These are phyloP conservation scores for Polydrusus pterygomalis DNA, from an alignment of 2,888 invertebrate species.

Conservation along the genomic window DNA sequence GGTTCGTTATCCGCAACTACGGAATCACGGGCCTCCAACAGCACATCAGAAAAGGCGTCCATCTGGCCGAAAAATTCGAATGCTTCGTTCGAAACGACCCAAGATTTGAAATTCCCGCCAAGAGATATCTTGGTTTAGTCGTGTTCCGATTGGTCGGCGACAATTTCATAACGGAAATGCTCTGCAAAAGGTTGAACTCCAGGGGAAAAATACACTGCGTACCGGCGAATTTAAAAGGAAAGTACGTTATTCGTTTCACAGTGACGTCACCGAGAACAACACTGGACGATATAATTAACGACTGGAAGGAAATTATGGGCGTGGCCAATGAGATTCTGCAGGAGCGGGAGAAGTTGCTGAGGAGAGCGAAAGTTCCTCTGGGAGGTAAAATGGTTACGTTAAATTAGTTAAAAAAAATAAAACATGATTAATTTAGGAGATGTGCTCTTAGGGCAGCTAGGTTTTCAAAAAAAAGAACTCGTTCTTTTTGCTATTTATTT, in stretches of 20 bases:
- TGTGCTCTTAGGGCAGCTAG: too few relatives aligned
- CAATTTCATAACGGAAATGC: constrained; percentile 89
- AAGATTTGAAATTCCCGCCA: constrained; percentile 93
- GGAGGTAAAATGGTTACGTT: constrained; percentile 83
- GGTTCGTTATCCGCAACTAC: constrained; percentile 97
- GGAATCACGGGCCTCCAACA: constrained; percentile 93
- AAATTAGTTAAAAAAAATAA: not conserved
- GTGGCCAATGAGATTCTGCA: constrained; percentile 83
- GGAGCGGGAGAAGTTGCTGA: constrained; percentile 75
- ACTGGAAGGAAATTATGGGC: constrained; percentile 89
- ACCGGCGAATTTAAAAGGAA: constrained; percentile 92
- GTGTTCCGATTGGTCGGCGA: constrained; percentile 92
- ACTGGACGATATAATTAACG: constrained; percentile 84
- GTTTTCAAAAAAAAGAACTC: too few relatives aligned
- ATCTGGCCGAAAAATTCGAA: constrained; percentile 93
- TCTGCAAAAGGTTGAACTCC: constrained; percentile 91
- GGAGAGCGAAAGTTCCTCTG: constrained; percentile 80
- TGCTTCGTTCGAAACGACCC: constrained; percentile 86
- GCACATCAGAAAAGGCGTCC: constrained; percentile 94
- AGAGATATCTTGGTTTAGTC: constrained; percentile 90
- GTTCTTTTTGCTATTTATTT: too few relatives aligned
- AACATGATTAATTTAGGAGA: too few relatives aligned
- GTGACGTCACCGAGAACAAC: constrained; percentile 93
- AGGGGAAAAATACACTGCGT: constrained; percentile 94
- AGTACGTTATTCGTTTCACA: constrained; percentile 94